These are phyloP conservation scores for Galerucella calmariensis DNA, from an alignment of 2,888 invertebrate species.

Conservation along the genomic window DNA sequence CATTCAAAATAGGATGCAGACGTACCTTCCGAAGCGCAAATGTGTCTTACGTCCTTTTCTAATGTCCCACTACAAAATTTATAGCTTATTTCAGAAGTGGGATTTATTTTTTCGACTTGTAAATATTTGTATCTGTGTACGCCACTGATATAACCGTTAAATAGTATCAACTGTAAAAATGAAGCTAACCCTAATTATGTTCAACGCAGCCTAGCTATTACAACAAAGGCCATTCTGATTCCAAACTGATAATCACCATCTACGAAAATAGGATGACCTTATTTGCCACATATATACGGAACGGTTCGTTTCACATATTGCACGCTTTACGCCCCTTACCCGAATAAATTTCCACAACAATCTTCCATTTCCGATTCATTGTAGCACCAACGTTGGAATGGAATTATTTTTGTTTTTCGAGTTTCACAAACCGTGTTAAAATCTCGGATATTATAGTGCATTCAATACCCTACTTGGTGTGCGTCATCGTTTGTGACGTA, in stretches of 20 bases:
- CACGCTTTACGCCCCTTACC: constrained; percentile 25
- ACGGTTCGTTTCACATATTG: constrained; percentile 25
- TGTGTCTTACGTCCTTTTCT: no score
- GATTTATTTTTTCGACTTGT: no score
- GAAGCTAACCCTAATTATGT: constrained; percentile 10
- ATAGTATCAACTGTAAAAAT: no score
- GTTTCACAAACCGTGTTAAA: no score
- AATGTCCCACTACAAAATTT: neutral
- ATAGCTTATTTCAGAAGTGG: no score
- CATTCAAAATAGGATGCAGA: no score
- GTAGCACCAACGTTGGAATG: neutral
- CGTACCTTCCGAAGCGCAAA: no score
- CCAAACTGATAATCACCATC: constrained; percentile 45
- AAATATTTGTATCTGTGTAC: no score
- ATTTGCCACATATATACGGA: constrained; percentile 35
- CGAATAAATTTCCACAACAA: constrained; percentile 30
- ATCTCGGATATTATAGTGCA: no score
- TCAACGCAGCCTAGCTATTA: constrained; percentile 19
- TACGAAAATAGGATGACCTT: constrained; percentile 45
- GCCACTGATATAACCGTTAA: no score
- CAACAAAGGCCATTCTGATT: constrained; percentile 40
- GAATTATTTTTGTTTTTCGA: constrained; percentile 26
- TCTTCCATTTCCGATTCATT: constrained; percentile 27
- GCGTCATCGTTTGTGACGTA: no score
- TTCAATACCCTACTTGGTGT: no score